A percentile compares a stretch with the other conserved stretches of the same genome.
Conservation (phyloP, 2,113 vertebrate genomes). For the Oreochromis aureus region DNA sequence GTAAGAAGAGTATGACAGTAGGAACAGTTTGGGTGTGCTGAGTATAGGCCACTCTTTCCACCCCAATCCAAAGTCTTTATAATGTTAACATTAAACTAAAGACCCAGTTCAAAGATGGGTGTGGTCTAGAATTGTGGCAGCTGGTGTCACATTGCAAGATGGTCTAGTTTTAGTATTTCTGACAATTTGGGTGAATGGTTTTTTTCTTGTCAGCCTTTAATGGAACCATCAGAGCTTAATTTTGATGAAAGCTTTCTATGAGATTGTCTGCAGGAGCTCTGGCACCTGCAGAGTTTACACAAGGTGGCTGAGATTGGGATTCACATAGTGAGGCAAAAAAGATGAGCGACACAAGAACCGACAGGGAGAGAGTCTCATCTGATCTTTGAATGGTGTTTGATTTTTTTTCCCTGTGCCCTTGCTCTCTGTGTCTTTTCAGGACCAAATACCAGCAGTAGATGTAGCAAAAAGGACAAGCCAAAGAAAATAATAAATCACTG, state of each 20-base stretch:
- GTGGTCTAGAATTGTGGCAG: not conserved
- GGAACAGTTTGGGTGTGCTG: not conserved
- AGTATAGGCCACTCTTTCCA: not conserved
- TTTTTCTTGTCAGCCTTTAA: constrained; percentile 37
- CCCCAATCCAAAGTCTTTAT: not conserved
- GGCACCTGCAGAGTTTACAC: constrained; percentile 41
- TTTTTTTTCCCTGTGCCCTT: not conserved
- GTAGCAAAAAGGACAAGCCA: not conserved
- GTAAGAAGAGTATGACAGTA: not conserved
- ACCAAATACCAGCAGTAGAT: not conserved
- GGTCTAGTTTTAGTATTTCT: not conserved
- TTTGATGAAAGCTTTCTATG: constrained; percentile 28
- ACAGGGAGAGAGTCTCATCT: not conserved
- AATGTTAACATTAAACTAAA: not conserved
- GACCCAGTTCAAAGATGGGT: not conserved
- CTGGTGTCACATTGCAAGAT: not conserved
- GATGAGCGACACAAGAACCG: not conserved
- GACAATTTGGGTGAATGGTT: not conserved
- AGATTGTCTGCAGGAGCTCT: constrained; percentile 13
- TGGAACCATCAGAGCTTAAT: constrained; percentile 8
- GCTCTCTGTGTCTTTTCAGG: not conserved
- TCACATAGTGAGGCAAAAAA: not conserved
- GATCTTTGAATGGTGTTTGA: not conserved
- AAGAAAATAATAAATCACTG: not conserved
- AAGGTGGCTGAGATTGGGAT: constrained; percentile 16